Evolutionary conservation across 1,140 invertebrate species (phyloP).

Genomic region (Condylostylus longicornis): DNA sequence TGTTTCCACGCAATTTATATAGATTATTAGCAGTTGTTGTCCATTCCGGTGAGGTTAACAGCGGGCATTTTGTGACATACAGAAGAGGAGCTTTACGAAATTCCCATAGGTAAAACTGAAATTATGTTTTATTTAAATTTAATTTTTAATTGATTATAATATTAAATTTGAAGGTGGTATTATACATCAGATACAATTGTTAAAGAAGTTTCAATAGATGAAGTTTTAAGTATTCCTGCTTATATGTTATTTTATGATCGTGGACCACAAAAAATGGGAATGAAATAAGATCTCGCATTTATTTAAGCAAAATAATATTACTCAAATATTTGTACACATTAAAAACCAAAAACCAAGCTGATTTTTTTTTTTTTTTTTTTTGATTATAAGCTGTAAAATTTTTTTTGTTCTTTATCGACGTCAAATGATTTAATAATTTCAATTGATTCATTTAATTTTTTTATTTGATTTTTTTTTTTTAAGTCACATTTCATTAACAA

Average conservation of each 20-base stretch:
- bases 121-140: neutral
- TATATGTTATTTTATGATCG: constrained; percentile 54
- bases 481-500: no score
- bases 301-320: no score
- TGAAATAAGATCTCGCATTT: no score
- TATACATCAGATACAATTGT: constrained; percentile 52
- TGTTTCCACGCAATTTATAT: constrained; percentile 41
- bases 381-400: no score
- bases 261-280: constrained; percentile 16
- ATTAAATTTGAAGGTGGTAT: constrained; percentile 39
- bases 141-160: neutral
- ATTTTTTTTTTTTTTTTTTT: no score
- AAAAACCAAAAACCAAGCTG: no score
- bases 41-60: constrained; percentile 68
- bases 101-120: constrained; percentile 34
- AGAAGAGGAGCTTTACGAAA: constrained; percentile 50
- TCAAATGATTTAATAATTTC: no score
- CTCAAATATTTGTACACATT: no score
- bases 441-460: no score
- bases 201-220: constrained; percentile 45
- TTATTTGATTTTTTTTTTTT: no score
- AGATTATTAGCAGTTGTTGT: constrained; percentile 72
- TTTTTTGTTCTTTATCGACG: no score
- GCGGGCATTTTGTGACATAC: constrained; percentile 87
- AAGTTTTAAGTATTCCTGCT: constrained; percentile 46